Conservation (phyloP, 2,888 invertebrate genomes). For the Lathronympha strigana region DNA sequence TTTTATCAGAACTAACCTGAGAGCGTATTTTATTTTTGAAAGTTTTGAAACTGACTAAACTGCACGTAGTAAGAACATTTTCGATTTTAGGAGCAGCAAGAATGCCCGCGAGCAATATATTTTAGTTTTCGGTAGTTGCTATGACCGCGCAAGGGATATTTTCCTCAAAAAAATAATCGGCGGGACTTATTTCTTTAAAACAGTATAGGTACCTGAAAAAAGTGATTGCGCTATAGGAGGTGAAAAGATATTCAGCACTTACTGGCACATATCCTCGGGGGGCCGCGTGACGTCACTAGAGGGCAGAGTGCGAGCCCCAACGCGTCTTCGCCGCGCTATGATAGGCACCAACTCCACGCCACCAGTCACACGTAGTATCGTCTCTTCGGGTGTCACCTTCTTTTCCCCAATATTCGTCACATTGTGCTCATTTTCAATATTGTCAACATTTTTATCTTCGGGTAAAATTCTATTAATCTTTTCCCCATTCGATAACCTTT, state of each 20-base stretch:
- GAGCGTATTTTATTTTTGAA: too few relatives aligned
- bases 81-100: too few relatives aligned
- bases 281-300: conserved; percentile 78
- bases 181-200: too few relatives aligned
- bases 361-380: conserved; percentile 80
- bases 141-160: too few relatives aligned
- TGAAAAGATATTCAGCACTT: conserved; percentile 49
- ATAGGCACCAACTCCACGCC: conserved; percentile 91
- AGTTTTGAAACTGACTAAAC: too few relatives aligned
- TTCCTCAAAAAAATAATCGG: too few relatives aligned
- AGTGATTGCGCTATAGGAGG: too few relatives aligned
- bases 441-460: conserved; percentile 55
- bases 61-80: too few relatives aligned
- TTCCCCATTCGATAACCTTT: conserved; percentile 67
- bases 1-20: conserved; percentile 25
- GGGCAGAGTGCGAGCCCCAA: conserved; percentile 76
- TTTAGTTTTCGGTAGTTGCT: too few relatives aligned
- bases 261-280: conserved; percentile 75
- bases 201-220: too few relatives aligned
- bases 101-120: too few relatives aligned
- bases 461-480: conserved; percentile 58
- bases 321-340: conserved; percentile 86
- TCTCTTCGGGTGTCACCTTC: conserved; percentile 70
- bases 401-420: conserved; percentile 51
- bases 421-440: conserved; percentile 41